Base-by-base conservation (phyloP, 92 coral and sea anemone genomes). In the Scolanthus callimorphus region DNA sequence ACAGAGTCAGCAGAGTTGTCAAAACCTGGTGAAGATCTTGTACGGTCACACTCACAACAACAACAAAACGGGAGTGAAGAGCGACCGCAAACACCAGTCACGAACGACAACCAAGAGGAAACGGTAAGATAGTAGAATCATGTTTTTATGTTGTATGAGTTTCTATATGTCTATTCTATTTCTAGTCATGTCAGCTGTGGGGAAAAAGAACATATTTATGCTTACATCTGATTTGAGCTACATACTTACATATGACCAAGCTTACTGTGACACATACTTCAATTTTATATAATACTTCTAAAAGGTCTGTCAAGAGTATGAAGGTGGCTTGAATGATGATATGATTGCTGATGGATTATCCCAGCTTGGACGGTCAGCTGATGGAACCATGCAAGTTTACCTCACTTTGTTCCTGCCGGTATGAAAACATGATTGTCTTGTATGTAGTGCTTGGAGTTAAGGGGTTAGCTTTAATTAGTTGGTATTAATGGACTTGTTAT, bases 301-400 rank as follows among this genome's bases (percentile, higher is more conserved):
- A 15, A 9, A 78, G 80, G 65, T 34, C 34, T 59, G 57, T 17
- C 62, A 71, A 26, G 82, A 77, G 39, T 70, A 70, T 65, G 82
- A 76, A 21, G 94, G 82, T 20, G 57, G 73, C 13, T 31, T 45
- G 34, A 71, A 75, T 60, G 69, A 62, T 22, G 98, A 92, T 19
- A 75, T 80, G 89, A 88, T 92, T 46, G 98, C 98, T 24, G 95
- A 81, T 51, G 98, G 98, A 0, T 59, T 92, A 31, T 88, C 98
- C 3, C 96, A 88, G 67, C 85, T 92, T 31, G 98, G 98, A 15
- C 69, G 96, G 21, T 92, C 98, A 51, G 96, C 98, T 25, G 98
- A 92, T 80, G 98, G 98, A 19, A 83, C 92, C 0, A 58, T 92
- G 71, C 98, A 92, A 73, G 96, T 92, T 30, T 92, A 71, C 57